These are phyloP conservation scores for Coreoperca whiteheadi DNA, from an alignment of 2,113 vertebrate species.

Conservation along the genomic window DNA sequence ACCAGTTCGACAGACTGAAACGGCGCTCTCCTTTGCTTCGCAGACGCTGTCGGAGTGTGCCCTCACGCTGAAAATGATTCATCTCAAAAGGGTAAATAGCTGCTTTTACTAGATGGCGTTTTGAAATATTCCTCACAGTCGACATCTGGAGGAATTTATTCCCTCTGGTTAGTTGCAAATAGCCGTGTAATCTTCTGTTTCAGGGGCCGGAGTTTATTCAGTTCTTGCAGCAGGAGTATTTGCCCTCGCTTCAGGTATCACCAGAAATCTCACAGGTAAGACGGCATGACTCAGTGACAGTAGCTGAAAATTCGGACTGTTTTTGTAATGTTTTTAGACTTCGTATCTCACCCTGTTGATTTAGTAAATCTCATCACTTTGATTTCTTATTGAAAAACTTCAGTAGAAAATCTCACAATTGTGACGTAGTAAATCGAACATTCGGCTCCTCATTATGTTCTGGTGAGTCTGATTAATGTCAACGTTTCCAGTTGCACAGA, in stretches of 20 bases:
- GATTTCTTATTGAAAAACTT: too few relatives aligned
- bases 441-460: too few relatives aligned
- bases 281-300: too few relatives aligned
- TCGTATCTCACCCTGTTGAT: too few relatives aligned
- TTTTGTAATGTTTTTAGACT: too few relatives aligned
- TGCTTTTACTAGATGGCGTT: fast-evolving
- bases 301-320: too few relatives aligned
- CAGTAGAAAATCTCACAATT: too few relatives aligned
- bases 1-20: too few relatives aligned
- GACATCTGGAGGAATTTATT: background rate
- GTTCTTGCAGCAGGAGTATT: slow-evolving; percentile 96
- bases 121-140: background rate
- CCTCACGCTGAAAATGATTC: slow-evolving; percentile 95
- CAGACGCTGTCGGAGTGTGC: slow-evolving; percentile 97
- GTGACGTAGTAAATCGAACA: too few relatives aligned
- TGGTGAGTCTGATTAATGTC: too few relatives aligned
- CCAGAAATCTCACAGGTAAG: slow-evolving; percentile 96
- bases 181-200: fast-evolving
- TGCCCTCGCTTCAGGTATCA: slow-evolving; percentile 94
- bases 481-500: too few relatives aligned
- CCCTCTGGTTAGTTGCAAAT: fast-evolving
- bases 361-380: too few relatives aligned
- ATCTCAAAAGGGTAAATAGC: slow-evolving; percentile 94
- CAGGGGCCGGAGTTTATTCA: slow-evolving; percentile 96
- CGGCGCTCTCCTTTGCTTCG: background rate